phyloP scores from a whole-genome alignment of 2,888 invertebrate genomes.

The Osmoderma eremita region DNA sequence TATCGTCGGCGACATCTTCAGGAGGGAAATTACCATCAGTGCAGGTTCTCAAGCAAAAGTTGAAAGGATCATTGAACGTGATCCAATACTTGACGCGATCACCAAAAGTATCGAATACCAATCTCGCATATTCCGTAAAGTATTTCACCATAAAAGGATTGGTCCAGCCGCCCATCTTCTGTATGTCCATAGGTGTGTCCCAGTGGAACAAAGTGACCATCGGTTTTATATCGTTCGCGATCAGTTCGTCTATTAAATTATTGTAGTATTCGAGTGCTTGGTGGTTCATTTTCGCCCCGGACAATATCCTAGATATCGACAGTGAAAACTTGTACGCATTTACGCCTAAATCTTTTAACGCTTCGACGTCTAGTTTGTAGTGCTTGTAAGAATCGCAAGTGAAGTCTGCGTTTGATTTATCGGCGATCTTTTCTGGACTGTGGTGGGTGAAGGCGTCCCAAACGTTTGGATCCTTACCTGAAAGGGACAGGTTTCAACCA shows the following conservation, averaged over 20 bases:
- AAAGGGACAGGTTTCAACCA: not conserved
- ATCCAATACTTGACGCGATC: slow-evolving; percentile 62
- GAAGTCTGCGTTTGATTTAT: slow-evolving; percentile 71
- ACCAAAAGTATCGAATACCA: slow-evolving; percentile 56
- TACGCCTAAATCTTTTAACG: slow-evolving; percentile 72
- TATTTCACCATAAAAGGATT: slow-evolving; percentile 68
- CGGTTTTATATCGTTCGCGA: slow-evolving; percentile 69
- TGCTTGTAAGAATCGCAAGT: slow-evolving; percentile 77
- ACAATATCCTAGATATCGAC: slow-evolving; percentile 80
- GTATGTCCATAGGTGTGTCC: slow-evolving; percentile 53
- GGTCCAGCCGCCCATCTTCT: slow-evolving; percentile 72
- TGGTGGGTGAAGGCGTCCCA: slow-evolving; percentile 69
- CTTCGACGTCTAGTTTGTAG: slow-evolving; percentile 72
- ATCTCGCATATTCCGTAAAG: slow-evolving; percentile 66
- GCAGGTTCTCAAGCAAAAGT: slow-evolving; percentile 52
- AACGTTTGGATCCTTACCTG: slow-evolving; percentile 73
- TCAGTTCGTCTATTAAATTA: slow-evolving; percentile 76
- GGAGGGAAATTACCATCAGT: slow-evolving; percentile 64
- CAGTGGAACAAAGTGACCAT: slow-evolving; percentile 67
- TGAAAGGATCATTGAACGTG: slow-evolving; percentile 65
- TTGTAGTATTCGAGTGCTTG: slow-evolving; percentile 81
- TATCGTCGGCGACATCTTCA: slow-evolving; percentile 62
- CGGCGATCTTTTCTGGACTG: slow-evolving; percentile 66
- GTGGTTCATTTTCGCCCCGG: slow-evolving; percentile 75
- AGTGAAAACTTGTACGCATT: slow-evolving; percentile 78